A percentile compares a stretch with the other conserved stretches of the same genome.
These are phyloP conservation scores for Suncus etruscus DNA, from an alignment of 2,113 vertebrate genomes.

Conservation along the genomic window DNA sequence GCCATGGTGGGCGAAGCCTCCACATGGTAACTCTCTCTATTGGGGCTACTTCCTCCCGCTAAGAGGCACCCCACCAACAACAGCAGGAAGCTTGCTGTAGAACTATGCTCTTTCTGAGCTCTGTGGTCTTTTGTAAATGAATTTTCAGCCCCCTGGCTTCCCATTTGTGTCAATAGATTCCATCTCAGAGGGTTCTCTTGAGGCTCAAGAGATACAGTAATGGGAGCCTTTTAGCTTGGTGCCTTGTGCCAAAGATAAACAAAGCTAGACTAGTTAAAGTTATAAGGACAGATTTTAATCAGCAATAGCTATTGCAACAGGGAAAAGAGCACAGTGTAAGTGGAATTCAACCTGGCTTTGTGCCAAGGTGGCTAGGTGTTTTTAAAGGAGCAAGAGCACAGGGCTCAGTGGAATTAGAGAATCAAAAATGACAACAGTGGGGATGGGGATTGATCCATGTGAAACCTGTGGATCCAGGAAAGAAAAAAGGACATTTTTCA, in stretches of 20 bases:
- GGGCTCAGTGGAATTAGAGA: neutral
- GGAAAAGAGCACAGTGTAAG: neutral
- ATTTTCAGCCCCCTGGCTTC: neutral
- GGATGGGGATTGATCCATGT: neutral
- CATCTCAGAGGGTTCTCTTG: neutral
- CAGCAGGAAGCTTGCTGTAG: neutral
- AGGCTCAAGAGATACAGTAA: constrained; percentile 1
- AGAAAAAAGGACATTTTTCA: no score
- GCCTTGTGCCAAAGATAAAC: neutral
- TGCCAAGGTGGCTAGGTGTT: neutral
- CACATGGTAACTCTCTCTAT: no score
- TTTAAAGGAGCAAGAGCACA: neutral
- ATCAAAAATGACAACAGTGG: neutral
- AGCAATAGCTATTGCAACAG: neutral
- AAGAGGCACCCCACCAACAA: no score
- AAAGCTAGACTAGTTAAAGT: neutral
- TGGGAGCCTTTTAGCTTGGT: neutral
- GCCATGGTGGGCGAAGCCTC: no score
- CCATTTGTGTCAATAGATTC: constrained; percentile 1
- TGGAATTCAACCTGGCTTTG: neutral
- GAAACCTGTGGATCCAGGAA: neutral
- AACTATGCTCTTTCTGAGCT: neutral
- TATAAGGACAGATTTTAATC: neutral
- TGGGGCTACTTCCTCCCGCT: no score
- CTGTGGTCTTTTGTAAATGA: constrained; percentile 11